phyloP scores from a whole-genome alignment of 2,797 vertebrate genomes.

The Siniperca obscura region DNA sequence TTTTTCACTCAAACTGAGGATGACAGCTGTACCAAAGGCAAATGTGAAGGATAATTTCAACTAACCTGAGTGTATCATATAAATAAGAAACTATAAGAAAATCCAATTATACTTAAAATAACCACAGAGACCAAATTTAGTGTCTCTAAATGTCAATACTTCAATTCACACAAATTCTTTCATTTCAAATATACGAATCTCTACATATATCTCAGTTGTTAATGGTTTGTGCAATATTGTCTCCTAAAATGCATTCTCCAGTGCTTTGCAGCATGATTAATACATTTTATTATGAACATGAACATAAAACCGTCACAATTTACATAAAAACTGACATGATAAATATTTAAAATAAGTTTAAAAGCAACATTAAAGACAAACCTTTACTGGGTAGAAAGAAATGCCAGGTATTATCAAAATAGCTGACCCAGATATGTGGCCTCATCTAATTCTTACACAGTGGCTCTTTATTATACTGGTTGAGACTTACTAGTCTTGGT shows the following conservation, averaged over 20 bases:
- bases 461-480: not conserved
- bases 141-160: not conserved
- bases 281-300: not conserved
- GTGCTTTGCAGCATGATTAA: not conserved
- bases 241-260: not conserved
- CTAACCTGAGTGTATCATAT: not conserved
- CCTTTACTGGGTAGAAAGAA: not conserved
- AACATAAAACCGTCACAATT: not conserved
- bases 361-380: not conserved
- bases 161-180: not conserved
- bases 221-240: not conserved
- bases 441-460: not conserved
- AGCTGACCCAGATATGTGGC: constrained; percentile 8
- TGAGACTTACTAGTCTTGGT: not conserved
- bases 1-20: not conserved
- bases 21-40: not conserved
- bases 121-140: not conserved
- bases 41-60: not conserved
- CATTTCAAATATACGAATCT: not conserved
- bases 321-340: not conserved
- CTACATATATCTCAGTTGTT: not conserved
- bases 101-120: not conserved
- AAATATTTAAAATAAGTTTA: not conserved
- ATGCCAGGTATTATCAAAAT: not conserved
- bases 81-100: not conserved